Evolutionary conservation across 1,140 invertebrate species (phyloP), one percentile per base, ranked within the genome.

Genomic region (Anagrus nilaparvatae): DNA sequence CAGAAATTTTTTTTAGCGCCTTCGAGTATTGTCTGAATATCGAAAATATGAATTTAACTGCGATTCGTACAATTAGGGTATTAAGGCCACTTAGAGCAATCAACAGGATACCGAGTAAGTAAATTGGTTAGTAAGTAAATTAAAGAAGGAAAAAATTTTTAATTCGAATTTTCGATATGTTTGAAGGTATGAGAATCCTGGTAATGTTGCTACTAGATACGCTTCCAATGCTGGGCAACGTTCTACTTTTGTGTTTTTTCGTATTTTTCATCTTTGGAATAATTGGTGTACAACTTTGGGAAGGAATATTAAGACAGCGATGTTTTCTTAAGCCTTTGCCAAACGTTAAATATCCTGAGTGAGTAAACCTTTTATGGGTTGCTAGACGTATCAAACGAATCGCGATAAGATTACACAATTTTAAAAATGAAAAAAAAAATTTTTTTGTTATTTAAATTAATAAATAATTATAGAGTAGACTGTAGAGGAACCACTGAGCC

Each of bases 231-330:
- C 69, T 99, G 54, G 96, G 96, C 35, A 99, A 99, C 68, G 97
- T 99, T 20, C 74, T 99, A 39, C 75, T 99, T 28, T 72, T 99
- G 28, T 99, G 96, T 71, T 99, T 99, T 75, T 99, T 99, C 73
- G 95, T 99, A 27, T 99, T 99, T 79, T 99, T 99, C 77, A 99
- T 99, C 61, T 99, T 99, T 63, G 96, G 97, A 32, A 99, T 99
- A 58, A 88, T 99, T 46, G 97, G 96, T 1, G 97, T 99, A 10
- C 97, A 99, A 65, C 74, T 99, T 9, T 99, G 97, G 97, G 89
- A 96, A 56, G 96, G 96, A 4, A 87, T 97, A 24, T 71, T 98
- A 24, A 72, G 93, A 40, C 92, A 97, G 61, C 76, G 95, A 29
- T 98, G 95, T 65, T 92, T 87, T 59, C 73, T 94, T 43, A 76